Evolutionary conservation across 2,113 vertebrate genomes (phyloP).

Genomic region (Carettochelys insculpta): DNA sequence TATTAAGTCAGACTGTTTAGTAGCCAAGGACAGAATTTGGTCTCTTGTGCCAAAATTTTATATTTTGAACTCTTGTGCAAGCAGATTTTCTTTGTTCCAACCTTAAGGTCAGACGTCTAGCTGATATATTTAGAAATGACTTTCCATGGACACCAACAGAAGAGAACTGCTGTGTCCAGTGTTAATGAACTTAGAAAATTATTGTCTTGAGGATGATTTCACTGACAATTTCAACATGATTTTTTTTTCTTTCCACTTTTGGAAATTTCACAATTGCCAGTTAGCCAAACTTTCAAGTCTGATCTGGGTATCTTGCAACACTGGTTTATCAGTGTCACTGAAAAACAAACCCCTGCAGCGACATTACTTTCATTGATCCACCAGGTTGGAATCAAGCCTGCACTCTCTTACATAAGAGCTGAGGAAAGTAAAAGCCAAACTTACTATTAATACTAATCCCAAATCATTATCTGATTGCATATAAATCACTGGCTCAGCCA

Average conservation of each 20-base stretch:
- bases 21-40: conserved; percentile 21
- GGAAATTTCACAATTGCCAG: conserved; percentile 66
- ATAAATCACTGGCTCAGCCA: not conserved
- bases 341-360: conserved; percentile 47
- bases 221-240: conserved; percentile 60
- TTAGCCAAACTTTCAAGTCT: conserved; percentile 45
- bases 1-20: not conserved
- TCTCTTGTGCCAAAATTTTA: not conserved
- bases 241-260: conserved; percentile 2
- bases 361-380: conserved; percentile 53
- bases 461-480: not conserved
- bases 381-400: conserved; percentile 11
- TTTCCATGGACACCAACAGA: conserved; percentile 27
- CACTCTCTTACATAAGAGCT: not conserved
- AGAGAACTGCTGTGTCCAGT: conserved; percentile 37
- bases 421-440: not conserved
- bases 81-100: conserved; percentile 38
- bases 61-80: conserved; percentile 10
- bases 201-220: conserved; percentile 42
- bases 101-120: conserved; percentile 42
- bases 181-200: conserved; percentile 29
- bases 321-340: conserved; percentile 49
- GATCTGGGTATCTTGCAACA: conserved; percentile 62
- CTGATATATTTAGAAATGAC: conserved; percentile 50
- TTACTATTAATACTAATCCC: not conserved